These are phyloP conservation scores for Graphium colonna DNA, from an alignment of 2,888 invertebrate genomes.

Conservation along the genomic window DNA sequence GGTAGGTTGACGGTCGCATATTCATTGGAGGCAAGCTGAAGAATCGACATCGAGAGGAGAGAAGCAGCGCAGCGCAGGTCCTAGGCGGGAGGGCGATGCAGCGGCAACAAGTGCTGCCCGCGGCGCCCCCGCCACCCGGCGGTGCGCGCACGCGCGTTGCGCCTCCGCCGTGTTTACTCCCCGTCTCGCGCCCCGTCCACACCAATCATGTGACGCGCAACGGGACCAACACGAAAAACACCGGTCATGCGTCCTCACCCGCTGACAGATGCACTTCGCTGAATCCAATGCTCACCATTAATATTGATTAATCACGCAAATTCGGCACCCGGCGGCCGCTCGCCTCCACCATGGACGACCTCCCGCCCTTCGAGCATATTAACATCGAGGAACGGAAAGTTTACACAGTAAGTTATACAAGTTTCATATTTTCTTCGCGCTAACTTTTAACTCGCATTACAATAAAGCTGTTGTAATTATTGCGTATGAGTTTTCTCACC, in stretches of 20 bases:
- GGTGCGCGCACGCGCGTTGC: slow-evolving; percentile 7
- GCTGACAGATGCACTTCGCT: not conserved
- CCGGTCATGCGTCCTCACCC: not conserved
- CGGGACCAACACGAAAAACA: not conserved
- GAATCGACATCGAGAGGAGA: too few species aligned
- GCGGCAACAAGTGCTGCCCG: not conserved
- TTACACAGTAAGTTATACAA: too few species aligned
- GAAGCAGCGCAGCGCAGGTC: not conserved
- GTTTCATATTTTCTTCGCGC: too few species aligned
- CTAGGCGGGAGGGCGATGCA: not conserved
- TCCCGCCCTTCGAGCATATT: too few species aligned
- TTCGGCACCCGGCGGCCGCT: not conserved
- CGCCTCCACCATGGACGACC: not conserved
- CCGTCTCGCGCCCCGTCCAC: not conserved
- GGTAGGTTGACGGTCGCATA: too few species aligned
- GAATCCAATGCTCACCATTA: not conserved
- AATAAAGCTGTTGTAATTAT: too few species aligned
- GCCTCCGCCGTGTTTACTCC: not conserved
- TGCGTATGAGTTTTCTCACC: too few species aligned
- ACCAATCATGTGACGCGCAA: slow-evolving; percentile 1
- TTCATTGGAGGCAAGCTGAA: too few species aligned
- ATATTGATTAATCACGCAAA: not conserved
- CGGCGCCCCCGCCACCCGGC: not conserved
- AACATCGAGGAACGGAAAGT: too few species aligned
- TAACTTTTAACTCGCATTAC: too few species aligned